Base-by-base conservation (phyloP, 2,888 invertebrate species). In the Helleia helle region DNA sequence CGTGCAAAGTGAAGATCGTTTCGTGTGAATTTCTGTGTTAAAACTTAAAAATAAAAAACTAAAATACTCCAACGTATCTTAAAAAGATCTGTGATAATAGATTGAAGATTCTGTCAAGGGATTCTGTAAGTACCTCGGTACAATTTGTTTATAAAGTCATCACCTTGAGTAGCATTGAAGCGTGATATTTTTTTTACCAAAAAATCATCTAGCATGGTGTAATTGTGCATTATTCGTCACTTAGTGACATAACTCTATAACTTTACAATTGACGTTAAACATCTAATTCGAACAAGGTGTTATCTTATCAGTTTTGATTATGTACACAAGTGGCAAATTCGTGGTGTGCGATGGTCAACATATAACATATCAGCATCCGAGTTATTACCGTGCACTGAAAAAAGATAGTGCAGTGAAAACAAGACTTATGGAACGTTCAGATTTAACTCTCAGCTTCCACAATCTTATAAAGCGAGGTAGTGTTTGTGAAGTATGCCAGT, bases 301-400 rank as follows among this genome's bases (percentile, higher is more conserved):
- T 75, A 83, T 81, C 81, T 81, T 83, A 83, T 83, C 83, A 65
- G 44, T 49, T 52, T 59, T 77, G 79, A 81, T 75, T 80, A 75
- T 80, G 76, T 80, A 72, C 71, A 75, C 81, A 79, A 76, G 76
- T 77, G 79, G 69, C 56, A 62, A 63, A 61, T 70, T 62, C 60
- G 58, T 66, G 56, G 61, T 62, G 57, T 72, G 71, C 71, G 71
- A 74, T 73, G 75, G 74, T 51, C 72, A 72, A 62, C 70, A 72
- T 63, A 74, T 73, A 65, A 62, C 62, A 54, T 70, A 71, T 61
- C 66, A 69, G 53, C 67, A 65, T 58, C 59, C 64, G 53, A 60
- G 59, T 58, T 65, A 69, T 56, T 69, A 67, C 39, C 29, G 45
- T 53, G 51, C 43, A 48, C 45, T 48, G 45, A 48, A 36, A 41